Base-by-base conservation (phyloP, 2,888 invertebrate species). In the Meandrusa payeni region DNA sequence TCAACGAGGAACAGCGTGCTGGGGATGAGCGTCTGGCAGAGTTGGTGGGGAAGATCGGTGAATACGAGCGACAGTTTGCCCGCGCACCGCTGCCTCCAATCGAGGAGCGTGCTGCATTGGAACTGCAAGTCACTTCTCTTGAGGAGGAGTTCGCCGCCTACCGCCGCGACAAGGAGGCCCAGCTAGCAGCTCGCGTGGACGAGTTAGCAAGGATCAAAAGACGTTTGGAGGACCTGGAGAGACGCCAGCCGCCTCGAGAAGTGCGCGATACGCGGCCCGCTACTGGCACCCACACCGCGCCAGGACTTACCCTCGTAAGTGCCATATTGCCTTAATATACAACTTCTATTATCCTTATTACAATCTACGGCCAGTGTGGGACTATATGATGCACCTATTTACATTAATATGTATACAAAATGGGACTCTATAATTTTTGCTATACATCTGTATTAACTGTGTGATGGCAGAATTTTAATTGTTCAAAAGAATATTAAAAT, bases 1-100 rank as follows among this genome's bases (percentile, higher is more conserved):
- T 92, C 64, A 93, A 93, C 59, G 91, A 92, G 48, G 95, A 95
- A 64, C 94, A 94, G 73, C 90, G 90, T 54, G 90, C 93, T 31
- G 93, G 91, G 49, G 94, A 93, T 68, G 93, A 94, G 57, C 94
- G 94, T 54, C 91, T 95, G 50, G 88, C 90, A 1, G 94, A 94
- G 52, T 79, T 95, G 13, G 89, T 93, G 55, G 82, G 88, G 12
- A 94, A 94, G 74, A 93, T 95, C 62, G 89, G 90, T n/a, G 95
- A 94, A 59, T 95, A 94, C 64, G 95, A 94, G 69, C 93, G 94
- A 41, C 92, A 94, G 67, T 93, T 92, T 66, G 89, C 89, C 47
- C 71, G 79, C 10, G 46, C 41, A 17, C 38, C 63, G 10, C 79
- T 95, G 46, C 93, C 94, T 6, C 91, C 95, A n/a, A 95, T 95